Evolutionary conservation across 2,797 vertebrate species (phyloP).

Genomic region (Betta splendens): DNA sequence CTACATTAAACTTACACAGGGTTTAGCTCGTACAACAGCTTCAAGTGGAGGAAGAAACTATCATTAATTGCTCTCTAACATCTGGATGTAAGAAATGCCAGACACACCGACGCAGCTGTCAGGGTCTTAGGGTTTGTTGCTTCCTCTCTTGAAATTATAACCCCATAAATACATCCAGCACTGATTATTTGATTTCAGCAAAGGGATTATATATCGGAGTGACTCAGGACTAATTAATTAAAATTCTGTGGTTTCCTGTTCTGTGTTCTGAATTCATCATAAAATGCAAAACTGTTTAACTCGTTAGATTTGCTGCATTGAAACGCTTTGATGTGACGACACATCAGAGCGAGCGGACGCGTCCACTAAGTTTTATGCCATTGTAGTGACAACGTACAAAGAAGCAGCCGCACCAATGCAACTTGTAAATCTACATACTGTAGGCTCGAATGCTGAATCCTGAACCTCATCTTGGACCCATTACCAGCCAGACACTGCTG

Average conservation of each 20-base stretch:
- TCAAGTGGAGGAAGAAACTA: neutral
- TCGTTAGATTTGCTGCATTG: conserved; percentile 7
- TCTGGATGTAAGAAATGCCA: conserved; percentile 37
- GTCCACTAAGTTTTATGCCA: conserved; percentile 22
- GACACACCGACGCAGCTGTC: conserved; percentile 9
- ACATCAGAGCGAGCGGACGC: conserved; percentile 1
- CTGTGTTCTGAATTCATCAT: neutral
- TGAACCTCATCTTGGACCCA: conserved; percentile 7
- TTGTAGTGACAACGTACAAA: conserved; percentile 15
- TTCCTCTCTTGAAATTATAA: conserved; percentile 21
- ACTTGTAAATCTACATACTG: conserved; percentile 11
- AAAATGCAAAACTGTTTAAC: conserved; percentile 7
- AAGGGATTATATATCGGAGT: conserved; percentile 23
- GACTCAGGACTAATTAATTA: conserved; percentile 21
- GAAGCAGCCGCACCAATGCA: neutral
- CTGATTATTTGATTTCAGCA: conserved; percentile 9
- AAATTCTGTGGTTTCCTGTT: conserved; percentile 11
- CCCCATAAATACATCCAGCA: conserved; percentile 24
- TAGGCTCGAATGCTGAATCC: neutral
- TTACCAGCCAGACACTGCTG: conserved; percentile 1
- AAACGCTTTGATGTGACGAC: conserved; percentile 16
- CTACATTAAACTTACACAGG: conserved; percentile 15
- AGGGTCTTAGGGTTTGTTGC: conserved; percentile 12
- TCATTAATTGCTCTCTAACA: conserved; percentile 37
- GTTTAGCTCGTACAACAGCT: conserved; percentile 7